These are phyloP conservation scores for Dysmachus trigonus DNA, from an alignment of 2,888 invertebrate species.

Conservation along the genomic window DNA sequence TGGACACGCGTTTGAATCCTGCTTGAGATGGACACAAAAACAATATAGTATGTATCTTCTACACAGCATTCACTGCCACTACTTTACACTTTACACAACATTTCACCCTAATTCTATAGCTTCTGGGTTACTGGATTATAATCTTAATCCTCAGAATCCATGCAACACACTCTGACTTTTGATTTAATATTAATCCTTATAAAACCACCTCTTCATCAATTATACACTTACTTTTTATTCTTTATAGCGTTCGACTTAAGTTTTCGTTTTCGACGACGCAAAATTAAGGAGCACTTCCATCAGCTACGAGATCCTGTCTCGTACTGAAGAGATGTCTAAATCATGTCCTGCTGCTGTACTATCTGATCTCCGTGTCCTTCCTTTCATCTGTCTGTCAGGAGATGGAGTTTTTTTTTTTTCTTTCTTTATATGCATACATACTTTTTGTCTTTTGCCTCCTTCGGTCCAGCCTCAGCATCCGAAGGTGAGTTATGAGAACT, in stretches of 20 bases:
- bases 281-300: conserved; percentile 61
- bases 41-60: no score
- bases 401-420: background rate
- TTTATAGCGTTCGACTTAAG: conserved; percentile 23
- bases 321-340: conserved; percentile 61
- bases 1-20: background rate
- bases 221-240: conserved; percentile 40
- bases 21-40: background rate
- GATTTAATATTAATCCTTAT: background rate
- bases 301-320: conserved; percentile 66
- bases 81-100: background rate
- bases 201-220: background rate
- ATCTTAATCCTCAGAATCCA: background rate
- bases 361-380: conserved; percentile 52
- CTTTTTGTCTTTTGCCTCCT: background rate
- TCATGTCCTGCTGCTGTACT: conserved; percentile 53
- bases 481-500: conserved; percentile 9
- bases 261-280: conserved; percentile 32
- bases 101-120: background rate
- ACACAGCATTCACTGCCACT: background rate
- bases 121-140: background rate
- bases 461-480: background rate
- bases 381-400: conserved; percentile 25
- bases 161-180: conserved; percentile 6
- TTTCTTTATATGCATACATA: no score